A percentile compares a stretch with the other conserved stretches of the same genome.
These are phyloP conservation scores for Ptychodera flava DNA, from an alignment of 35 echinoderm and acorn worm species.

Conservation along the genomic window DNA sequence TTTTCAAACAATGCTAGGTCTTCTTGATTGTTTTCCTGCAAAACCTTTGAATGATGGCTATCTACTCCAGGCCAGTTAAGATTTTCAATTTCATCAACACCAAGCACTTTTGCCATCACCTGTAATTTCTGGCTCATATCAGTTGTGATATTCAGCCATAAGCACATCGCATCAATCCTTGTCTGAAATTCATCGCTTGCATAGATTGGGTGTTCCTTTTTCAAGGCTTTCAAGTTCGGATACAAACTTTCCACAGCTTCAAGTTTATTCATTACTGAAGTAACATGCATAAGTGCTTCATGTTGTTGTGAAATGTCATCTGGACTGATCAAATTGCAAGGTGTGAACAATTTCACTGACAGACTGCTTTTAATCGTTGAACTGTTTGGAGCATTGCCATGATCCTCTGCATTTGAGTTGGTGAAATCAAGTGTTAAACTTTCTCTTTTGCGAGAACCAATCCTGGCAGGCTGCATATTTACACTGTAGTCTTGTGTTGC, in stretches of 20 bases:
- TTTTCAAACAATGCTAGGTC: not conserved
- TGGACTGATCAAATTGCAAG: constrained; percentile 52
- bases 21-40: not conserved
- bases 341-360: constrained; percentile 60
- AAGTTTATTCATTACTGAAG: constrained; percentile 36
- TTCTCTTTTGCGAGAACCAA: not conserved
- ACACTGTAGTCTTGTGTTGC: not conserved
- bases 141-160: constrained; percentile 90
- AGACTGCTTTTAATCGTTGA: too few species aligned
- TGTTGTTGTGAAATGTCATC: constrained; percentile 45
- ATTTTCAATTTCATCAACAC: constrained; percentile 64
- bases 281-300: constrained; percentile 50
- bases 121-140: constrained; percentile 77
- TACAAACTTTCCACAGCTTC: constrained; percentile 69
- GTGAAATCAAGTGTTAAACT: not conserved
- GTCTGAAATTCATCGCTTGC: constrained; percentile 32
- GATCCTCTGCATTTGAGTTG: not conserved
- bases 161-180: constrained; percentile 45
- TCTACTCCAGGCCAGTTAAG: constrained; percentile 53
- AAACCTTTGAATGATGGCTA: constrained; percentile 5
- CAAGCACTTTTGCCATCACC: constrained; percentile 44
- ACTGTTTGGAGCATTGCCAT: constrained; percentile 11
- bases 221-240: constrained; percentile 63
- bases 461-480: not conserved
- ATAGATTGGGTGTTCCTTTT: constrained; percentile 39